Evolutionary conservation across 1,140 invertebrate species (phyloP), one percentile per base, ranked within the genome.

Genomic region (Caenorhabditis latens): DNA sequence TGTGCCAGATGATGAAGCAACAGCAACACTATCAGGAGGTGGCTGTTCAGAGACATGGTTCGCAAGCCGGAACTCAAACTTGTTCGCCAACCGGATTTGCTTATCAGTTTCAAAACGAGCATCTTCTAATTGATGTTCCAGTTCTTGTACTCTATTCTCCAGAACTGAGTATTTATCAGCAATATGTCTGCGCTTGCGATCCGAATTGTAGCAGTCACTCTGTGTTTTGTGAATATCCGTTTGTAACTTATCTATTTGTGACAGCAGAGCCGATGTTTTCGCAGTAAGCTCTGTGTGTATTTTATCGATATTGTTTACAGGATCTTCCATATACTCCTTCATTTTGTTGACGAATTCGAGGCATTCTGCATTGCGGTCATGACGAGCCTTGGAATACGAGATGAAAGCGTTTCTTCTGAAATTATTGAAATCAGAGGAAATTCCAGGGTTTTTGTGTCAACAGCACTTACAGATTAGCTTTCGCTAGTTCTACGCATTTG

Each of bases 111-210:
- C 71, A 1, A 46, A 43, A 8, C 46, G 71, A 7, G 88, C 46
- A 19, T 89, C 89, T 14, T 89, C 55, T 32, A 89, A 16, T 48
- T 89, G 67, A 16, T 84, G 75, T 50, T 89, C 58, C 55, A 89
- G 21, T 19, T 89, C 89, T 84, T 83, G 61, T 84, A 61, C 21
- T 87, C 32, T 61, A 98, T 98, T 92, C 96, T 95, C 57, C 98
- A 94, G 92, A 99, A 97, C 40, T 97, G 97, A 87, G 95, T 96
- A 93, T 97, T 96, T 0, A 97, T 98, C 93, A 98, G 97, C 91
- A 96, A 95, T 40, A 96, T 96, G 48, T 96, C 32, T 7, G 9
- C 21, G n/a, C 32, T 58, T 61, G n/a, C 83, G 53, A 9, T 84
- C 82, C 1, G 24, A 32, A 43, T 58, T 61, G 55, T 58, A 19